These are phyloP conservation scores for Galerucella pusilla DNA, from an alignment of 2,888 invertebrate species.

Conservation along the genomic window DNA sequence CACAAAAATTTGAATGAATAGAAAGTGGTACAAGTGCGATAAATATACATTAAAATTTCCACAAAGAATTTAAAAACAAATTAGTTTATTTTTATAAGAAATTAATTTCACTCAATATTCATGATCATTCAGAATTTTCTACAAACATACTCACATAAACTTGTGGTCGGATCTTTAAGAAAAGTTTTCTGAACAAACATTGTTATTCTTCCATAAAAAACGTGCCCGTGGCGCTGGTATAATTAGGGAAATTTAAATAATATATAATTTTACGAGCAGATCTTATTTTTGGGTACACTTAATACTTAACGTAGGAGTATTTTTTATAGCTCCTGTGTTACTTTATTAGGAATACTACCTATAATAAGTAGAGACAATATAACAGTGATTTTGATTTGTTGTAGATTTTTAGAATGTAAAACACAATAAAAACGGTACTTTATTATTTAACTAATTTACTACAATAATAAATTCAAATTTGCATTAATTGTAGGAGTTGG, in stretches of 20 bases:
- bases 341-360: background rate
- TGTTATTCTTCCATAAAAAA: background rate
- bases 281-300: background rate
- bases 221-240: background rate
- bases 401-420: background rate
- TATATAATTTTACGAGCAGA: background rate
- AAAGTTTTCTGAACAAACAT: background rate
- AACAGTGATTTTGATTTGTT: background rate
- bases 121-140: background rate
- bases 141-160: background rate
- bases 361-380: background rate
- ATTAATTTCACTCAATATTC: background rate
- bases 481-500: too few relatives aligned
- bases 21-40: background rate
- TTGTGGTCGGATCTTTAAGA: background rate
- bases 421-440: slow-evolving; percentile 1
- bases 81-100: background rate
- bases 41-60: too few relatives aligned
- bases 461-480: too few relatives aligned
- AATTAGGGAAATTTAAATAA: slow-evolving; percentile 1
- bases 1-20: background rate
- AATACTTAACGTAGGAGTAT: background rate
- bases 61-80: background rate
- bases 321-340: background rate
- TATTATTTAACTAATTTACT: background rate